Percentiles rank a stretch among this genome's conserved stretches.
Evolutionary conservation across 2,113 vertebrate species (phyloP).

Genomic region (Panthera uncia): DNA sequence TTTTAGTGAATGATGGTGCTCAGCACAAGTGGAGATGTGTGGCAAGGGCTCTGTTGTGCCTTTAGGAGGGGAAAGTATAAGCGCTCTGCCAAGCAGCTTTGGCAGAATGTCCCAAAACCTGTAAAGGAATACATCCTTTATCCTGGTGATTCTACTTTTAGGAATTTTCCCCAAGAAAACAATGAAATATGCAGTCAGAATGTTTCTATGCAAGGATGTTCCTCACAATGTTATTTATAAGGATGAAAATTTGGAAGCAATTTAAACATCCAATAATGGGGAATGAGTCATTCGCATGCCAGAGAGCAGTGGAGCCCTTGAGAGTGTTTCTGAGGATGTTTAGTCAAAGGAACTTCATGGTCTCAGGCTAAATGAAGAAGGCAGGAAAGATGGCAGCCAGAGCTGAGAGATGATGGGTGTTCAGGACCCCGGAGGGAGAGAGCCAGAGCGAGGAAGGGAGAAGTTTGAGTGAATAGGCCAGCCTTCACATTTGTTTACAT

Average conservation of each 20-base stretch:
- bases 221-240: neutral
- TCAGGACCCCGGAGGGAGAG: neutral
- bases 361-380: neutral
- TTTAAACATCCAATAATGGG: neutral
- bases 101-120: neutral
- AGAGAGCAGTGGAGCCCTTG: neutral
- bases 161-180: neutral
- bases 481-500: neutral
- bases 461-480: neutral
- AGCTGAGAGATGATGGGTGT: neutral
- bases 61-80: neutral
- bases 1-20: neutral
- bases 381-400: neutral
- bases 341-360: neutral
- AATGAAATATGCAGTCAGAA: neutral
- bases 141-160: neutral
- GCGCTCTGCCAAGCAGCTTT: neutral
- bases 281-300: neutral
- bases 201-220: neutral
- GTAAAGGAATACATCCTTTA: constrained; percentile 8
- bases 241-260: constrained; percentile 23
- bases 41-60: neutral
- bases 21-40: neutral
- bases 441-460: neutral
- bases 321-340: neutral